Conservation (phyloP, 2,113 vertebrate species). For the Dromiciops gliroides region DNA sequence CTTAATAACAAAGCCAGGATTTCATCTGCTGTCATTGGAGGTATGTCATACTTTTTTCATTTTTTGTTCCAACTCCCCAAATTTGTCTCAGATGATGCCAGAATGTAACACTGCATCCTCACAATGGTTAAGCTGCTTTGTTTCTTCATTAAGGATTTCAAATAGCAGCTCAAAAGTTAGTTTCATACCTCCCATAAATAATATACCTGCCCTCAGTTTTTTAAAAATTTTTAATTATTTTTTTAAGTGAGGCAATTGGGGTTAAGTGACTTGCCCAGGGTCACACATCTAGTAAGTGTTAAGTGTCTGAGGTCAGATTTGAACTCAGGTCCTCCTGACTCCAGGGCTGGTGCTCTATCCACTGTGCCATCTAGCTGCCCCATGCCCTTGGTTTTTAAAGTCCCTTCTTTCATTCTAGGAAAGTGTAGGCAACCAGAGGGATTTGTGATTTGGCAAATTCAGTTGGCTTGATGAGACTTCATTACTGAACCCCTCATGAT, state of each 20-base stretch:
- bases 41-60: slow-evolving; percentile 53
- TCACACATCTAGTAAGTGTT: too few relatives aligned
- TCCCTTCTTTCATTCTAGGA: slow-evolving; percentile 79
- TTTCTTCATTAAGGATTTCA: slow-evolving; percentile 81
- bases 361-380: too few relatives aligned
- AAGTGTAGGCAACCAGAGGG: slow-evolving; percentile 64
- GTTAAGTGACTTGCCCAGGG: too few relatives aligned
- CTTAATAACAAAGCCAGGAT: slow-evolving; percentile 38
- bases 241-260: too few relatives aligned
- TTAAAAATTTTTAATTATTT: too few relatives aligned
- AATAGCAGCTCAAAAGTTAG: slow-evolving; percentile 80
- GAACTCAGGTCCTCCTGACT: too few relatives aligned
- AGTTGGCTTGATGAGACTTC: not conserved
- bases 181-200: slow-evolving; percentile 80
- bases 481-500: not conserved
- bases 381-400: slow-evolving; percentile 79
- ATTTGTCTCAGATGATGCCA: slow-evolving; percentile 79
- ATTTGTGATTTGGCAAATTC: slow-evolving; percentile 40
- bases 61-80: slow-evolving; percentile 79
- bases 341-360: too few relatives aligned
- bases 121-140: slow-evolving; percentile 74
- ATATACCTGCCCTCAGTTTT: slow-evolving; percentile 82
- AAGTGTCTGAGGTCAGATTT: too few relatives aligned
- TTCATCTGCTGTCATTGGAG: slow-evolving; percentile 50
- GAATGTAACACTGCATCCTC: slow-evolving; percentile 69